These are phyloP conservation scores for Psittacula cyanocephala DNA, from an alignment of 2,113 vertebrate species.

Conservation along the genomic window DNA sequence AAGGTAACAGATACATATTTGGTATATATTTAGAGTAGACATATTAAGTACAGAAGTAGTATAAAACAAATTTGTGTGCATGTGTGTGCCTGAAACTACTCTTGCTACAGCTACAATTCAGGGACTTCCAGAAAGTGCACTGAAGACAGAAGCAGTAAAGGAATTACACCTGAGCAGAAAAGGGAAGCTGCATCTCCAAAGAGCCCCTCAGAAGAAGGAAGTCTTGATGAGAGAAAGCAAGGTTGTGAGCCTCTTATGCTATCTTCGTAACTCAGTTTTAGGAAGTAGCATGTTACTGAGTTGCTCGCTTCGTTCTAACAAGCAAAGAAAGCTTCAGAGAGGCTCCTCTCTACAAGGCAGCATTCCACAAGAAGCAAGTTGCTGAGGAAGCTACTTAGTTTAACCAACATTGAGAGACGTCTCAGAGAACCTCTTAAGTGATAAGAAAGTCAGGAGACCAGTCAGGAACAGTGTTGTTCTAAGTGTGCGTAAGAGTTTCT, in stretches of 20 bases:
- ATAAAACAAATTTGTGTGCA: fast-evolving
- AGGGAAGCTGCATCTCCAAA: not conserved
- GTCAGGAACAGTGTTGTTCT: not conserved
- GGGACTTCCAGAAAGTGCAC: not conserved
- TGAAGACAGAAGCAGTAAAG: not conserved
- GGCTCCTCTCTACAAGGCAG: not conserved
- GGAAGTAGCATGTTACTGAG: not conserved
- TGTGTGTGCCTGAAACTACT: not conserved
- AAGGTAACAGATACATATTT: not conserved
- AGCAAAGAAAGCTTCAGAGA: not conserved
- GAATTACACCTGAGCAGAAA: not conserved
- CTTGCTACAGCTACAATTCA: not conserved
- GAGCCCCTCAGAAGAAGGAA: not conserved
- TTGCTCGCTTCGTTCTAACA: not conserved
- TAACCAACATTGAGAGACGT: not conserved
- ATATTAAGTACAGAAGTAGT: not conserved
- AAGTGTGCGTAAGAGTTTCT: fast-evolving
- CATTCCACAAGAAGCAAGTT: not conserved
- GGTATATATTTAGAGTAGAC: not conserved
- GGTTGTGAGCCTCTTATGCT: not conserved
- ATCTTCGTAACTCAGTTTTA: not conserved
- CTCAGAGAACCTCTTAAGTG: not conserved
- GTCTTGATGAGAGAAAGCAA: not conserved
- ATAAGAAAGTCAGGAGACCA: not conserved
- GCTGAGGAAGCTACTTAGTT: not conserved